Evolutionary conservation across 53 echinoderm and acorn worm genomes (phyloP).

Genomic region (Mesocentrotus franciscanus): DNA sequence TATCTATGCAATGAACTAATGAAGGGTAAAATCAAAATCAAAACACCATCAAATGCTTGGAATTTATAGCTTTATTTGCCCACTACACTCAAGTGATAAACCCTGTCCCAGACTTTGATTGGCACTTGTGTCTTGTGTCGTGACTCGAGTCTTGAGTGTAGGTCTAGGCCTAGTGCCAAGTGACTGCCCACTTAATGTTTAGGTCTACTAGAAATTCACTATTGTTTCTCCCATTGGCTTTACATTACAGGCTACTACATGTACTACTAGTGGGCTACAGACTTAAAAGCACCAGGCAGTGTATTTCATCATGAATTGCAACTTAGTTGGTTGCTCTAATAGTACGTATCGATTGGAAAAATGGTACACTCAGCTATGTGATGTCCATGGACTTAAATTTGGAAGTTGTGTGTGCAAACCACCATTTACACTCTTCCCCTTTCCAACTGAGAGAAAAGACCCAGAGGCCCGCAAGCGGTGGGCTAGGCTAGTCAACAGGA

Average conservation of each 20-base stretch:
- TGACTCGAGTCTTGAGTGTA: no score
- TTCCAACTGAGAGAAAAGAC: constrained; percentile 68
- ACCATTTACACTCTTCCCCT: constrained; percentile 72
- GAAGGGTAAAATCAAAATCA: no score
- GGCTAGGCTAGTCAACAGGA: constrained; percentile 59
- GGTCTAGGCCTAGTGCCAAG: no score
- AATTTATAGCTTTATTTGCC: no score
- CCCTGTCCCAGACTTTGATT: no score
- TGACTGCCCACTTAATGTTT: no score
- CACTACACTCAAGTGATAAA: no score
- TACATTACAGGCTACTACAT: neutral
- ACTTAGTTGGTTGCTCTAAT: constrained; percentile 62
- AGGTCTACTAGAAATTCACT: neutral
- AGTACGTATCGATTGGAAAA: constrained; percentile 50
- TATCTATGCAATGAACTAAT: no score
- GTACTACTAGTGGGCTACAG: neutral
- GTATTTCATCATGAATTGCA: constrained; percentile 46
- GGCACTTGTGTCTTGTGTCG: no score
- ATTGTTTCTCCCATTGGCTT: neutral
- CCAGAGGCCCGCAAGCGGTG: constrained; percentile 50
- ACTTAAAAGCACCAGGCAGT: neutral
- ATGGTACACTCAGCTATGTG: constrained; percentile 67
- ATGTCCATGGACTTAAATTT: constrained; percentile 66
- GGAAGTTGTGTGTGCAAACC: constrained; percentile 75
- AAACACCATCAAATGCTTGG: no score